Evolutionary conservation across 2,888 invertebrate genomes (phyloP), one percentile per base, ranked within the genome.

Genomic region (Meliscaeva auricollis): DNA sequence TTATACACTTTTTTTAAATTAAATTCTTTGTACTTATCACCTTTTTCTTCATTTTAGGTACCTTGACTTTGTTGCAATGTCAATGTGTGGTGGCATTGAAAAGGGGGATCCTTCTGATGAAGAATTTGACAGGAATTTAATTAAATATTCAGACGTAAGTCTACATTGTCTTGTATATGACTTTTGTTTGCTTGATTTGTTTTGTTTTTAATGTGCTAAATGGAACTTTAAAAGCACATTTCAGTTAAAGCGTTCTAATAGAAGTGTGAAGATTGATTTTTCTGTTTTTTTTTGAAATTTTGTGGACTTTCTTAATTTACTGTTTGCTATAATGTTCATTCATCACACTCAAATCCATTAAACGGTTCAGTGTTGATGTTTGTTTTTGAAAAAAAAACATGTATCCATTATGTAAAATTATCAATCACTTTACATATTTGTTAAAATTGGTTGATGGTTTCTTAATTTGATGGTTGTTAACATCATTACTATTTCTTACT

Each of bases 81-180:
- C 97, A 0, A 92, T 97, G 48, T 97, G 97, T 90, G 97, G 97
- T 4, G 94, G 94, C 41, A 91, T 94, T 35, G 93, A 93, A 58
- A 90, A 90, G 89, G 94, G 94, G 85, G 94, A 94, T 9, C 93
- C 94, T 0, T 93, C 93, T 0, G 93, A 94, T 87, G 95, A 95
- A 83, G 93, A 93, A 81, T 96, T 96, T 89, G 92, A 94, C 88
- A 93, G 94, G 76, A 93, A 94, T 89, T 90, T 94, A 17, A 88
- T 94, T 22, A 93, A 92, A 75, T 94, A 93, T 88, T 92, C 93
- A 22, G 94, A 94, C 87, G 92, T 92, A 90, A 91, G 91, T 91
- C 64, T 30, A 60, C 6, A 46, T 17, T 11, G 0, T 3, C 17
- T 26, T 26, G 6, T 5, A 8, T n/a, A 38, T 60, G 30, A 13